Evolutionary conservation across 2,113 vertebrate genomes (phyloP).

Genomic region (Holacanthus passer): DNA sequence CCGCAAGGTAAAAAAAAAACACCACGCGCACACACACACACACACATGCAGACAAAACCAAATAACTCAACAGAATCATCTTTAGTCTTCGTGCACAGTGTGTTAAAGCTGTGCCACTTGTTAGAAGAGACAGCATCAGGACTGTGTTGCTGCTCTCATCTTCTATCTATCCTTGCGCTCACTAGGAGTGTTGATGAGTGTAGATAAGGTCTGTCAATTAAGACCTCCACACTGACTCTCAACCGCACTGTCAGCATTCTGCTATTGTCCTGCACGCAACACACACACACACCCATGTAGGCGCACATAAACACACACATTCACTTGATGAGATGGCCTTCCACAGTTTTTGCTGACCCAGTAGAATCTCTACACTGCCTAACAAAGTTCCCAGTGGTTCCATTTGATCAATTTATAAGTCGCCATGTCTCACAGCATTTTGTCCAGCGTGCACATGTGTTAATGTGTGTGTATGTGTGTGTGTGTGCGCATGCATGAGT

Average conservation of each 20-base stretch:
- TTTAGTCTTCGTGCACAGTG: not conserved
- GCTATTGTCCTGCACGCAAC: slow-evolving; percentile 34
- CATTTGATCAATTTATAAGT: slow-evolving; percentile 76
- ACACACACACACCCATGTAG: slow-evolving; percentile 18
- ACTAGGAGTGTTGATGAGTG: slow-evolving; percentile 62
- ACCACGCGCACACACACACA: slow-evolving; percentile 8
- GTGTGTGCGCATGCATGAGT: slow-evolving; percentile 1
- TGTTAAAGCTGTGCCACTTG: slow-evolving; percentile 40
- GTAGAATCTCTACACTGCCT: slow-evolving; percentile 61
- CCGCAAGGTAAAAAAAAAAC: slow-evolving; percentile 89
- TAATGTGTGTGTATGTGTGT: slow-evolving; percentile 16
- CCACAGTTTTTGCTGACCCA: slow-evolving; percentile 71
- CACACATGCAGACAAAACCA: not conserved
- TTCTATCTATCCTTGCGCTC: slow-evolving; percentile 40
- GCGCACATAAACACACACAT: slow-evolving; percentile 43
- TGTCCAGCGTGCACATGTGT: slow-evolving; percentile 36
- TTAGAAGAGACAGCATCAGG: slow-evolving; percentile 28
- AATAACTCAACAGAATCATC: not conserved
- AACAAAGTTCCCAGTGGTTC: slow-evolving; percentile 74
- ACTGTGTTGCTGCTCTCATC: slow-evolving; percentile 18
- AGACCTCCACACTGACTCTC: slow-evolving; percentile 47
- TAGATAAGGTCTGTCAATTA: slow-evolving; percentile 77
- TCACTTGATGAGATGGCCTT: slow-evolving; percentile 69
- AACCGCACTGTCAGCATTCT: slow-evolving; percentile 61
- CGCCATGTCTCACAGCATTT: slow-evolving; percentile 54